phyloP scores from a whole-genome alignment of 2,888 invertebrate genomes.

The Cryptocephalus primarius region DNA sequence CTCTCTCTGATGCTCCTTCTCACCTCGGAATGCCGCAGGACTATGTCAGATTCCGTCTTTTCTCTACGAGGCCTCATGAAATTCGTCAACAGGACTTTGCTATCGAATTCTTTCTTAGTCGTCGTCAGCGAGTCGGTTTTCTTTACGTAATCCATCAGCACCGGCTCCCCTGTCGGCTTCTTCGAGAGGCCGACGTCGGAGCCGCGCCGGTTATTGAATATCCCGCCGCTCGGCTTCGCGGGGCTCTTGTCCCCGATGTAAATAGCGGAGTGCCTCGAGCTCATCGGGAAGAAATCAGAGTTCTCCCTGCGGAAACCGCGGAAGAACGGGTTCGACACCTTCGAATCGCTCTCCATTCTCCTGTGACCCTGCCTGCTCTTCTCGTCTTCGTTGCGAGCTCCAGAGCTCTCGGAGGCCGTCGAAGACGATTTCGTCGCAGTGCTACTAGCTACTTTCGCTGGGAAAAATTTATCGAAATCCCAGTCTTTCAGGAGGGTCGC shows the following conservation, averaged over 20 bases:
- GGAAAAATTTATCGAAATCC: conserved; percentile 81
- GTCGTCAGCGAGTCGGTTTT: conserved; percentile 38
- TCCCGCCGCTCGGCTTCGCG: conserved; percentile 51
- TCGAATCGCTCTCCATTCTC: conserved; percentile 63
- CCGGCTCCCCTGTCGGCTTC: conserved; percentile 53
- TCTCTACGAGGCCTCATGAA: conserved; percentile 64
- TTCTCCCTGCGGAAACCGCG: conserved; percentile 74
- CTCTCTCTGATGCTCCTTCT: conserved; percentile 41
- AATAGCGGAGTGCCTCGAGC: conserved; percentile 66
- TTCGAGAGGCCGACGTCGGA: conserved; percentile 41
- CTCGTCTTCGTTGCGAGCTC: conserved; percentile 28
- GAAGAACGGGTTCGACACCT: conserved; percentile 58
- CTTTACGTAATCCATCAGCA: conserved; percentile 59
- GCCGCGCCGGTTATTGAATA: conserved; percentile 55
- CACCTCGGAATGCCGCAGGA: conserved; percentile 52
- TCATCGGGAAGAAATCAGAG: conserved; percentile 71
- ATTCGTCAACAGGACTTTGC: conserved; percentile 22
- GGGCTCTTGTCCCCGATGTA: conserved; percentile 38
- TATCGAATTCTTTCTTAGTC: conserved; percentile 26
- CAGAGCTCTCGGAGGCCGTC: conserved; percentile 27
- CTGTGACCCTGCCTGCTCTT: conserved; percentile 42
- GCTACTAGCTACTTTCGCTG: conserved; percentile 22
- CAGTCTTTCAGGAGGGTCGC: conserved; percentile 74
- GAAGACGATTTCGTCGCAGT: not conserved
- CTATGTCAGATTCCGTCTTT: conserved; percentile 83